Evolutionary conservation across 1,140 invertebrate genomes (phyloP).

Genomic region (Drosophila sucinea): DNA sequence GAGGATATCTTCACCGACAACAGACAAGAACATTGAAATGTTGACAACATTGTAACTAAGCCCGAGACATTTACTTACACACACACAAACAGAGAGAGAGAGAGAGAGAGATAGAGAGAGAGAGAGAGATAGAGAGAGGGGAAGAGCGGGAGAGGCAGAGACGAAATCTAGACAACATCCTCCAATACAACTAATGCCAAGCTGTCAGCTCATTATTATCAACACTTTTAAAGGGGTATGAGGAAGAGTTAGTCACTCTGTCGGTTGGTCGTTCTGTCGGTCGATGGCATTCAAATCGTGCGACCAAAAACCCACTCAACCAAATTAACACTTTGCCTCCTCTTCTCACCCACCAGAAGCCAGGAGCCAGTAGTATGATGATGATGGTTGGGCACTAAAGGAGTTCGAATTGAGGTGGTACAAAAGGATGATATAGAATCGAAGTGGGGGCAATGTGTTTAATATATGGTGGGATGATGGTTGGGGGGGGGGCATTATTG

Average conservation of each 20-base stretch:
- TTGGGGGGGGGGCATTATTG: conserved; percentile 66
- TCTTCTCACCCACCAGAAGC: conserved; percentile 8
- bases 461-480: conserved; percentile 1
- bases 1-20: conserved; percentile 10
- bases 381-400: neutral
- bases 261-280: conserved; percentile 3
- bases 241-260: neutral
- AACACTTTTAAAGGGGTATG: conserved; percentile 50
- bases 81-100: conserved; percentile 31
- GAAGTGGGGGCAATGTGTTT: conserved; percentile 30
- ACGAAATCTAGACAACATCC: conserved; percentile 22
- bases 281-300: conserved; percentile 72
- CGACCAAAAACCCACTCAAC: conserved; percentile 77
- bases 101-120: neutral
- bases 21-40: conserved; percentile 70
- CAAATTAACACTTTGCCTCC: conserved; percentile 72
- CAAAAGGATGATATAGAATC: conserved; percentile 12
- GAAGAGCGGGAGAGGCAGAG: neutral
- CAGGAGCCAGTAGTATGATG: conserved; percentile 4
- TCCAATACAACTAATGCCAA: conserved; percentile 76
- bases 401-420: neutral
- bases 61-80: conserved; percentile 74
- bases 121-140: neutral
- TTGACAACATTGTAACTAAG: conserved; percentile 79
- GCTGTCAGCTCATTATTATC: conserved; percentile 81